Conservation (phyloP, 2,113 vertebrate genomes). For the Microcebus ravelobensis region DNA sequence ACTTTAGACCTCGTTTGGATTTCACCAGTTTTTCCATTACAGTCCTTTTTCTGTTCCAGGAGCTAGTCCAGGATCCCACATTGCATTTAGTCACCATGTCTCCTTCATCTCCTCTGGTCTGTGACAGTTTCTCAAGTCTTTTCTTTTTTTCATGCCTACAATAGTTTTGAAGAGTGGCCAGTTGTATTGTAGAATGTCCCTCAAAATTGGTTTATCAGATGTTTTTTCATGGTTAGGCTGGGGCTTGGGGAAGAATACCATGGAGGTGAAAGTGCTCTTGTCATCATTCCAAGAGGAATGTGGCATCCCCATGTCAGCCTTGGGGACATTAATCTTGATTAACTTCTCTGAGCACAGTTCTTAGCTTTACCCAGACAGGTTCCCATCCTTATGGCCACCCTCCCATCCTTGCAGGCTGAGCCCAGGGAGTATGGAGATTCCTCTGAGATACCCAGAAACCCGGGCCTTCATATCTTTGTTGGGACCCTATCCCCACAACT, state of each 20-base stretch:
- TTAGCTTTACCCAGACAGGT: background rate
- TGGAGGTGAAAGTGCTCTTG: background rate
- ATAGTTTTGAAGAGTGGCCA: background rate
- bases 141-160: background rate
- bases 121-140: background rate
- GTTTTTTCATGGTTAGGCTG: background rate
- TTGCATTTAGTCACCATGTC: background rate
- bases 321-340: background rate
- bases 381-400: background rate
- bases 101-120: background rate
- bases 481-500: background rate
- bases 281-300: background rate
- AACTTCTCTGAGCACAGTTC: background rate
- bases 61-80: background rate
- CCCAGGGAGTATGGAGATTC: accelerated
- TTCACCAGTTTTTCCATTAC: background rate
- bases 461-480: background rate
- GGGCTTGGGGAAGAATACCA: background rate
- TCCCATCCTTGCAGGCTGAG: background rate
- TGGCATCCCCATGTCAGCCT: background rate
- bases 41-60: background rate
- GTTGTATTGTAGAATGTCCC: background rate
- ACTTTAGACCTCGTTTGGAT: background rate
- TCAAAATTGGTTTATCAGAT: background rate
- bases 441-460: background rate